Evolutionary conservation across 2,888 invertebrate genomes (phyloP).

Genomic region (Pyrocoelia pectoralis): DNA sequence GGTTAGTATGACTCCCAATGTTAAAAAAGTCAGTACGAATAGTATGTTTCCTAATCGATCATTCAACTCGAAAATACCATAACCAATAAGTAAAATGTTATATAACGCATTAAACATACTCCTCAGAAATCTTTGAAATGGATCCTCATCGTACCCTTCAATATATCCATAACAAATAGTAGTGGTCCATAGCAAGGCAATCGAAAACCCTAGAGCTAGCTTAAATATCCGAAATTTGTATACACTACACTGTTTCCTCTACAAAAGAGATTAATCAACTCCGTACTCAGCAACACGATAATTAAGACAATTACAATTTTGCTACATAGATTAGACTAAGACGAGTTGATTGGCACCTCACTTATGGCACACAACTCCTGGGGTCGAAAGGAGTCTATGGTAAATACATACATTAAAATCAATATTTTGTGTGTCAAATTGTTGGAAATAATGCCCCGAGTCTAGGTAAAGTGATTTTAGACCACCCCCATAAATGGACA

Average conservation of each 20-base stretch:
- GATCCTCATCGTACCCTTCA: not conserved
- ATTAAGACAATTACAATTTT: too few relatives aligned
- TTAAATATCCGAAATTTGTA: slow-evolving; percentile 36
- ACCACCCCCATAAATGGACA: too few relatives aligned
- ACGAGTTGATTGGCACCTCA: too few relatives aligned
- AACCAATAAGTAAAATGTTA: slow-evolving; percentile 24
- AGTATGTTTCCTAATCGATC: slow-evolving; percentile 20
- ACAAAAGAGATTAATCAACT: not conserved
- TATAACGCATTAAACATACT: slow-evolving; percentile 23
- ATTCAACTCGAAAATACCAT: slow-evolving; percentile 13
- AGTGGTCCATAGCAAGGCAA: slow-evolving; percentile 37
- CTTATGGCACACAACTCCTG: too few relatives aligned
- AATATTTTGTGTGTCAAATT: too few relatives aligned
- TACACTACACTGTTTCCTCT: slow-evolving; percentile 31
- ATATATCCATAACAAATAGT: slow-evolving; percentile 5
- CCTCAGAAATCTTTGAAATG: slow-evolving; percentile 6
- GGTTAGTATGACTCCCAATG: slow-evolving; percentile 33
- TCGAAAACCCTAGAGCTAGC: slow-evolving; percentile 22
- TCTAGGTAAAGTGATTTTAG: too few relatives aligned
- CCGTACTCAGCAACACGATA: too few relatives aligned
- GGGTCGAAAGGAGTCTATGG: not conserved
- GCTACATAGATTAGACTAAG: too few relatives aligned
- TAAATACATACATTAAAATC: too few relatives aligned
- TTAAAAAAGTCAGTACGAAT: slow-evolving; percentile 34
- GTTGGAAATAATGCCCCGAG: too few relatives aligned